Evolutionary conservation across 2,113 vertebrate species (phyloP).

Genomic region (Lophochroa leadbeateri): DNA sequence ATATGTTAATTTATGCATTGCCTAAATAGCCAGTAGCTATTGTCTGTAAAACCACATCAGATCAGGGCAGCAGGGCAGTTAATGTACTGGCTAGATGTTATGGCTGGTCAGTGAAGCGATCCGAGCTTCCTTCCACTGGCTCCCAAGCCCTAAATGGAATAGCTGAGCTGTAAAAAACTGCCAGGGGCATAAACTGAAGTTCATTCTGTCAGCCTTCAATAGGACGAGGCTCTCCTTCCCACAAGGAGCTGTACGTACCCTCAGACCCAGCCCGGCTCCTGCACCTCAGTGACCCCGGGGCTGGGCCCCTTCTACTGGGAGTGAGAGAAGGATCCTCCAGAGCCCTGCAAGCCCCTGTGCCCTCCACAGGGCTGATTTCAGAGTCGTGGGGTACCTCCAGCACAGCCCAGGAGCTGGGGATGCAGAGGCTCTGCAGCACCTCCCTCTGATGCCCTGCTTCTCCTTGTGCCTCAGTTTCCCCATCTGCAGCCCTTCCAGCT

Average conservation of each 20-base stretch:
- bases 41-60: slow-evolving; percentile 72
- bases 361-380: background rate
- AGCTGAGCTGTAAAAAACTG: slow-evolving; percentile 72
- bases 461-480: background rate
- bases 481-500: background rate
- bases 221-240: slow-evolving; percentile 30
- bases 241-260: background rate
- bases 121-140: slow-evolving; percentile 66
- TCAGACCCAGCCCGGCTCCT: background rate
- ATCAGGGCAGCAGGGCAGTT: slow-evolving; percentile 75
- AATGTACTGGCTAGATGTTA: slow-evolving; percentile 73
- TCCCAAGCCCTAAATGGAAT: slow-evolving; percentile 62
- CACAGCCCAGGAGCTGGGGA: background rate
- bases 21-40: slow-evolving; percentile 71
- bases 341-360: background rate
- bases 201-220: slow-evolving; percentile 58
- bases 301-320: background rate
- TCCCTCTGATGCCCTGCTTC: background rate
- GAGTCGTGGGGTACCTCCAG: background rate
- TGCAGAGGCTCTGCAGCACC: background rate
- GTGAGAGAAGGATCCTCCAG: accelerated
- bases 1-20: slow-evolving; percentile 73
- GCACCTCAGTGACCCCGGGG: background rate
- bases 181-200: slow-evolving; percentile 62
- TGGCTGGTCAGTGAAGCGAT: slow-evolving; percentile 75